Conservation (phyloP, 2,113 vertebrate species). For the Daboia siamensis region DNA sequence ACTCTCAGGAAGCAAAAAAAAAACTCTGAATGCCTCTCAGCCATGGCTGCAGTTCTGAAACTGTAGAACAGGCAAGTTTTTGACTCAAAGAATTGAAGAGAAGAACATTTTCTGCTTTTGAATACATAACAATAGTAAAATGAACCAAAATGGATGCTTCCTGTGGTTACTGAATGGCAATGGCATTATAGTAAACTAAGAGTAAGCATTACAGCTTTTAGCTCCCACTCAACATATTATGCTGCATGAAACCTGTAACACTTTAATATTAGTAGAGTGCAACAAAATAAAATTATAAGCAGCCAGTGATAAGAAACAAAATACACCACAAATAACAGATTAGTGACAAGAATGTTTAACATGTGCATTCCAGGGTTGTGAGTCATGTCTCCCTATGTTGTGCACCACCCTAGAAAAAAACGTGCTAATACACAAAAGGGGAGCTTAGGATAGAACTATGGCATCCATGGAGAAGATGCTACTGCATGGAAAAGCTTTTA, state of each 20-base stretch:
- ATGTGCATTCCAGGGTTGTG: background rate
- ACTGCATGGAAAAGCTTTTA: background rate
- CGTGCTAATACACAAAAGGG: background rate
- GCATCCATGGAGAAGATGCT: background rate
- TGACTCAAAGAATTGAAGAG: background rate
- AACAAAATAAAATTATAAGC: background rate
- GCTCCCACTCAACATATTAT: background rate
- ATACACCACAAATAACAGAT: conserved; percentile 2
- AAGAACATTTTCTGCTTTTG: background rate
- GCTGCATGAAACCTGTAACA: conserved; percentile 9
- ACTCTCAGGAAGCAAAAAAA: background rate
- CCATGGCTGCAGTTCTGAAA: background rate
- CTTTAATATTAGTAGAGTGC: background rate
- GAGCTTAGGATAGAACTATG: background rate
- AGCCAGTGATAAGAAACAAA: too few species aligned
- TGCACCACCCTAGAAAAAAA: background rate
- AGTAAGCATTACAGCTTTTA: background rate
- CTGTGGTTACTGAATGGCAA: background rate
- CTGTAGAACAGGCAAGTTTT: background rate
- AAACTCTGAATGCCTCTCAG: background rate
- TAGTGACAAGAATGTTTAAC: background rate
- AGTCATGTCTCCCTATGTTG: background rate
- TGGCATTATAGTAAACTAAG: background rate
- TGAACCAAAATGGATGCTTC: background rate
- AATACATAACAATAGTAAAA: background rate